Evolutionary conservation across 2,888 invertebrate species (phyloP), one percentile per base, ranked within the genome.

Genomic region (Lasioglossum oenotherae): DNA sequence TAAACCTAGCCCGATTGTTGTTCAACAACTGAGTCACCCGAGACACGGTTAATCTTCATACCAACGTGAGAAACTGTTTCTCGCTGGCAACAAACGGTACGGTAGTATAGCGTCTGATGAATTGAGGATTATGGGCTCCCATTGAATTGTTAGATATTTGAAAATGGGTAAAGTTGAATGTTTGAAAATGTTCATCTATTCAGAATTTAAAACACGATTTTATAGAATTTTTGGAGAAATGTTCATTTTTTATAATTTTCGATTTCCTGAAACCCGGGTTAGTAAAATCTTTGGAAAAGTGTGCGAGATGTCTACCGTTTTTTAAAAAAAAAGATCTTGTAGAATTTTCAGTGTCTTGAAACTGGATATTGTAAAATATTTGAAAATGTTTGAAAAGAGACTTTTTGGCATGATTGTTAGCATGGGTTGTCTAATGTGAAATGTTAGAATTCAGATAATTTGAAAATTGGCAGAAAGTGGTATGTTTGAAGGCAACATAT

Each of bases 1-100:
- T 49, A 71, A 53, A 41, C 78, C 46, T 31, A 72, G 71, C 78
- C 19, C 71, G 78, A 78, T 64, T 44, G 46, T 46, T 64, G 74
- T 31, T 44, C 38, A 57, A 44, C 69, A 31, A 69, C 23, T 69
- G 69, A 41, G 76, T 27, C 60, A 64, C 60, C 27, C 3, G 27
- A 76, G 76, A 64, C 27, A 19, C 76, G 64, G 38, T 44, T 76
- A 38, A 44, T 60, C 12, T 35, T 67, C 67, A 23, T 35, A 3
- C 67, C 16, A 67, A 31, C 41, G 12, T 3, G 75, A 44, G 41
- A 60, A 27, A 27, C 27, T 27, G 38, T 10, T 53, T 23, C n/a
- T 64, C 12, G 64, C 31, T 10, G 27, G 27, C 27, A 60, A 14
- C 60, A 12, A 27, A 60, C 27, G 1, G n/a, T 57, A n/a, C n/a